Evolutionary conservation across 2,797 vertebrate species (phyloP).

Genomic region (Chrosomus eos): DNA sequence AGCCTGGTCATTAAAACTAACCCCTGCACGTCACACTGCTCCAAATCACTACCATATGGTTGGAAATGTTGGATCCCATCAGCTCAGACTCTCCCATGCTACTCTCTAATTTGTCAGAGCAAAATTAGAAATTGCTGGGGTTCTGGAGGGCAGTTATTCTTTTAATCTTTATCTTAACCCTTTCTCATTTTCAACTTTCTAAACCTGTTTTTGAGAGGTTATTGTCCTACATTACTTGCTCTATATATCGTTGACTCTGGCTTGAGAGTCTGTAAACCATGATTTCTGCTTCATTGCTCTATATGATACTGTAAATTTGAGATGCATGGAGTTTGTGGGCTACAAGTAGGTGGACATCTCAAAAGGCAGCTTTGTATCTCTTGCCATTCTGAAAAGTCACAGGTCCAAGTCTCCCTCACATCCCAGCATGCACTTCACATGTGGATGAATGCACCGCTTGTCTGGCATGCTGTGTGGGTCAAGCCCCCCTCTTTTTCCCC

Average conservation of each 20-base stretch:
- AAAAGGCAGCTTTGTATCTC: constrained; percentile 93
- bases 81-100: constrained; percentile 74
- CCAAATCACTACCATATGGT: constrained; percentile 84
- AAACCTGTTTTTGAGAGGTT: constrained; percentile 50
- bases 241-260: background rate
- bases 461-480: constrained; percentile 75
- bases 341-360: constrained; percentile 87
- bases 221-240: background rate
- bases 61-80: constrained; percentile 72
- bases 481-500: constrained; percentile 57
- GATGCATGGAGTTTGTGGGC: constrained; percentile 71
- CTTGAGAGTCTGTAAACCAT: background rate
- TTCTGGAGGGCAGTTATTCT: constrained; percentile 69
- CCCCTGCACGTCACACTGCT: constrained; percentile 74
- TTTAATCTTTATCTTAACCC: constrained; percentile 69
- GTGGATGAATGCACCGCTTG: constrained; percentile 83
- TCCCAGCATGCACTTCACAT: constrained; percentile 84
- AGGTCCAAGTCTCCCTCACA: constrained; percentile 79
- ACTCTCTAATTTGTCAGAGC: constrained; percentile 85
- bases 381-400: constrained; percentile 77
- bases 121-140: constrained; percentile 82
- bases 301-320: constrained; percentile 46
- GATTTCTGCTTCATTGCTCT: constrained; percentile 67
- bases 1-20: constrained; percentile 77
- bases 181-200: constrained; percentile 74